Evolutionary conservation across 2,797 vertebrate genomes (phyloP), one percentile per base, ranked within the genome.

Genomic region (Iguana delicatissima): DNA sequence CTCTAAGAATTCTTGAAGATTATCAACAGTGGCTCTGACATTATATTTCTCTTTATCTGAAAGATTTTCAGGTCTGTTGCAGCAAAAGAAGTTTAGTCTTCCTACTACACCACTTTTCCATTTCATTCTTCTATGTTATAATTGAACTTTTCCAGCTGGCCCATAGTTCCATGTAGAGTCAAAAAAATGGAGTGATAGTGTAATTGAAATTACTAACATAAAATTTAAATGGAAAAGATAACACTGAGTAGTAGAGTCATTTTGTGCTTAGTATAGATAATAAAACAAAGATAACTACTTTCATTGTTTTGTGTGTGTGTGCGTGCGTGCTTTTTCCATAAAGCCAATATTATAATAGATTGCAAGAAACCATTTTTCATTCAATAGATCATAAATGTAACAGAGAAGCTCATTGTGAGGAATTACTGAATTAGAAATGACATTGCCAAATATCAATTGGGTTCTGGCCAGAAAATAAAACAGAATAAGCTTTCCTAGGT

Each of bases 361-460:
- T 77, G 92, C 87, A 73, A 88, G 91, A 93, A 94, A 87, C 84
- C 62, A 74, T 74, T 89, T 87, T 94, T 92, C 94, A 2, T 93
- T 92, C 89, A 67, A 73, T 86, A 92, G 59, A 92, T 82, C 87
- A 86, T 8, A 89, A 92, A 73, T 35, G 85, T 24, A 2, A 69
- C 24, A 92, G 85, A 35, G 93, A 92, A 84, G 46, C 88, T 94
- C 89, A 93, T 92, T 84, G 92, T 69, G 52, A 76, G 52, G 88
- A 93, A 94, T 92, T 93, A 93, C 73, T 90, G 93, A 94, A 74
- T 87, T 81, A 91, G 92, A 95, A 95, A 92, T n/a, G 55, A 89
- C 64, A 89, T 84, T 88, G 80, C 64, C n/a, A 57, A 67, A 88
- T 81, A 88, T 88, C 87, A 88, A 3, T 42, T 82, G 67, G 79